phyloP scores from a whole-genome alignment of 2,797 vertebrate species.

The Gymnopithys bicolor region DNA sequence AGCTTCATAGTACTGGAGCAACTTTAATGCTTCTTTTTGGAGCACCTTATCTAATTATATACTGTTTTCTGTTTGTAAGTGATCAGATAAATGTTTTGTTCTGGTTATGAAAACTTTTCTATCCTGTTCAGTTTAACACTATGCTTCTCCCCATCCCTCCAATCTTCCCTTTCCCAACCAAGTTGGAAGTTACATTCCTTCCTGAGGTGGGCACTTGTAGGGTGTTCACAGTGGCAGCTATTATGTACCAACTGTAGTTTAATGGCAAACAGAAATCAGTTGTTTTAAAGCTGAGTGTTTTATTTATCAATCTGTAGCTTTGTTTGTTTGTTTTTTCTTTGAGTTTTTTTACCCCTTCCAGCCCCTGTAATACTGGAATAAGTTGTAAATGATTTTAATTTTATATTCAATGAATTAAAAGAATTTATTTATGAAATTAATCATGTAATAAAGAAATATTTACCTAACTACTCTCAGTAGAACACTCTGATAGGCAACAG shows the following conservation, averaged over 20 bases:
- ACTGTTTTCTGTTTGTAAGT: constrained; percentile 86
- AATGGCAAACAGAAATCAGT: constrained; percentile 87
- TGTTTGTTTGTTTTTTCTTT: constrained; percentile 38
- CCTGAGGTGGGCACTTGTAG: constrained; percentile 86
- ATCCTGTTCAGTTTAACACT: constrained; percentile 48
- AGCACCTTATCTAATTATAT: constrained; percentile 84
- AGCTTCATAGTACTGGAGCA: constrained; percentile 98
- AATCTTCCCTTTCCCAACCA: constrained; percentile 66
- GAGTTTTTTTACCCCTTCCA: constrained; percentile 80
- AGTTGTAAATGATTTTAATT: constrained; percentile 99
- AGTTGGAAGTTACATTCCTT: constrained; percentile 84
- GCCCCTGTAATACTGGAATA: constrained; percentile 96
- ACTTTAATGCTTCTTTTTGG: constrained; percentile 94
- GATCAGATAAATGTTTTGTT: constrained; percentile 74
- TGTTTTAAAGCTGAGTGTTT: constrained; percentile 95
- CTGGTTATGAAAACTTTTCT: constrained; percentile 56
- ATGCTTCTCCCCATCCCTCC: constrained; percentile 3
- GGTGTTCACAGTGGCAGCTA: constrained; percentile 94
- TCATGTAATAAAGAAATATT: constrained; percentile 87
- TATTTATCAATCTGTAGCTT: constrained; percentile 99
- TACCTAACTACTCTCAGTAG: constrained; percentile 74
- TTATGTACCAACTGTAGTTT: constrained; percentile 78
- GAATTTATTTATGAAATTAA: constrained; percentile 99
- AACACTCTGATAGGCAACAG: not conserved
- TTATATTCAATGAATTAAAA: constrained; percentile 98